phyloP scores from a whole-genome alignment of 2,113 vertebrate genomes.

The Podiceps cristatus region DNA sequence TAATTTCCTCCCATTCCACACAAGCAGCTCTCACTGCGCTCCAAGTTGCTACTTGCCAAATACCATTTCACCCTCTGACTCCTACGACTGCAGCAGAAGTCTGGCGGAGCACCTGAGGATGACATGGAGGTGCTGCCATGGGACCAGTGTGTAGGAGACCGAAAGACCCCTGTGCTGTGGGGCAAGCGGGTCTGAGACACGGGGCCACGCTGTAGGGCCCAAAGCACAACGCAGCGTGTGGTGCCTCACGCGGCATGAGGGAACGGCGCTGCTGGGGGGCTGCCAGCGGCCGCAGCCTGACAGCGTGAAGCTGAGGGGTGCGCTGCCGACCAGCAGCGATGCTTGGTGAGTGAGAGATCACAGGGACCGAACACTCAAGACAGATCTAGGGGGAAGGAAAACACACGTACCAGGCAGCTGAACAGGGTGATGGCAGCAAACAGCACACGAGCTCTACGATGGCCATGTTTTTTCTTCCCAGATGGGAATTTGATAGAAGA shows the following conservation, averaged over 20 bases:
- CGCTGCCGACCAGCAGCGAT: accelerated
- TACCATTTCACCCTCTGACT: not conserved
- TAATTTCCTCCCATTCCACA: not conserved
- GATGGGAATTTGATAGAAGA: not conserved
- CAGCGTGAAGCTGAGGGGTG: not conserved
- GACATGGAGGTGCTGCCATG: not conserved
- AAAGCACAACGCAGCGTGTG: not conserved
- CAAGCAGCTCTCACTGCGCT: not conserved
- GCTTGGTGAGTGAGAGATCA: not conserved
- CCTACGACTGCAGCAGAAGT: not conserved
- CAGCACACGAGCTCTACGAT: not conserved
- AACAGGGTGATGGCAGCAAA: not conserved
- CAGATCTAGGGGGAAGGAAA: not conserved
- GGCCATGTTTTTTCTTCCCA: not conserved
- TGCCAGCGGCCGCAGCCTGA: not conserved
- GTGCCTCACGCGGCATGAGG: too few relatives aligned
- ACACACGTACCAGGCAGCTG: not conserved
- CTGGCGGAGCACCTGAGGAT: not conserved
- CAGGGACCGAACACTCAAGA: not conserved
- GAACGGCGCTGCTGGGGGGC: not conserved
- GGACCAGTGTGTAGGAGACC: not conserved
- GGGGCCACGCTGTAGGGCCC: not conserved
- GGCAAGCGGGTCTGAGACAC: not conserved
- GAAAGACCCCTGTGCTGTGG: not conserved
- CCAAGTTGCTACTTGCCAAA: not conserved